Conservation (phyloP, 2,797 vertebrate genomes). For the Poecilia picta region DNA sequence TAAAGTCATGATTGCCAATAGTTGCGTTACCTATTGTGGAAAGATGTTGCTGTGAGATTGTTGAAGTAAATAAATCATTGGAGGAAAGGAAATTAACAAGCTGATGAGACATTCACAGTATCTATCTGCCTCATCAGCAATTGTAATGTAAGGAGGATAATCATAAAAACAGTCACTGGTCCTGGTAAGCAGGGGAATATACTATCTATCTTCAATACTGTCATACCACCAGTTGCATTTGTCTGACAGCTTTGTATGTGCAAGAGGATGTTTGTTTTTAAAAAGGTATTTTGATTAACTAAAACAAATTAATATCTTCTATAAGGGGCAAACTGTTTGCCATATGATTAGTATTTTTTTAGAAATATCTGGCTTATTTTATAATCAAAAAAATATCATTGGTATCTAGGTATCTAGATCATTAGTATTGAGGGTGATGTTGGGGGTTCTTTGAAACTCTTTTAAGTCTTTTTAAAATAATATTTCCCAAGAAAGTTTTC, state of each 20-base stretch:
- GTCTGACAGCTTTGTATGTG: neutral
- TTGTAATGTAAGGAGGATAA: neutral
- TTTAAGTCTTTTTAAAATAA: neutral
- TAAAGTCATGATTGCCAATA: neutral
- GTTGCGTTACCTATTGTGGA: neutral
- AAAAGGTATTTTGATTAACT: neutral
- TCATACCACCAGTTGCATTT: neutral
- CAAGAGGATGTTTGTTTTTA: neutral
- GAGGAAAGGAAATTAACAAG: neutral
- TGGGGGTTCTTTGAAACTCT: neutral
- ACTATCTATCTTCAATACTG: neutral
- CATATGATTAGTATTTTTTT: neutral
- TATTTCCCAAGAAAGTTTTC: neutral
- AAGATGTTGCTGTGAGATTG: neutral
- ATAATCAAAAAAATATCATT: neutral
- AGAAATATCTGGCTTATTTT: neutral
- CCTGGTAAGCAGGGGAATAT: neutral
- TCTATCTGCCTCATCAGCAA: neutral
- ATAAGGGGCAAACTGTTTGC: neutral
- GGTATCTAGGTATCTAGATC: neutral
- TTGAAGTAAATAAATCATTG: neutral
- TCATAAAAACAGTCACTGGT: neutral
- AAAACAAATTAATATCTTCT: neutral
- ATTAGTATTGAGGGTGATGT: neutral
- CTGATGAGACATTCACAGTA: neutral